Conservation (phyloP, 2,888 invertebrate species). For the Pegoplata infirma region DNA sequence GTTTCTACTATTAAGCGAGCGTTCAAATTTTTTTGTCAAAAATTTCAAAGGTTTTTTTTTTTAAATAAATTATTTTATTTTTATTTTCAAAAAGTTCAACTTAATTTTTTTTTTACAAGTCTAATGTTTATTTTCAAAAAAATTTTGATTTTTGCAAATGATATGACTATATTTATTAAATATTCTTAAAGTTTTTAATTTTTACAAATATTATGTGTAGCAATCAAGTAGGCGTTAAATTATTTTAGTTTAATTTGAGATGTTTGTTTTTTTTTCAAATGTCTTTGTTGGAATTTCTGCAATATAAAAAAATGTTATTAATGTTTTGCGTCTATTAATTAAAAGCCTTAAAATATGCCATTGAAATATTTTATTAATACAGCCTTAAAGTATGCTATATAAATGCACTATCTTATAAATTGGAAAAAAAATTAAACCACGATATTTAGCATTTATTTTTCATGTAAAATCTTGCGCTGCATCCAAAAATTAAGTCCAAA, state of each 20-base stretch:
- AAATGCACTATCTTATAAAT: too few relatives aligned
- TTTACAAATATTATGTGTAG: not conserved
- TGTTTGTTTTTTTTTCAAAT: not conserved
- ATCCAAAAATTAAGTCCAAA: too few relatives aligned
- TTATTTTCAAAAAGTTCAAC: too few relatives aligned
- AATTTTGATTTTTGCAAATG: not conserved
- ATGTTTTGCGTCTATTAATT: too few relatives aligned
- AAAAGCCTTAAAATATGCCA: too few relatives aligned
- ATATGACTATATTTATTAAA: not conserved
- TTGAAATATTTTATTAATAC: too few relatives aligned
- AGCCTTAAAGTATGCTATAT: too few relatives aligned
- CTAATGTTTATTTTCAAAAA: not conserved
- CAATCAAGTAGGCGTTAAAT: not conserved
- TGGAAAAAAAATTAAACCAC: too few relatives aligned
- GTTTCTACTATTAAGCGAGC: conserved; percentile 76
- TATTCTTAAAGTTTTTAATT: not conserved
- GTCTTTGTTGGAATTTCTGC: not conserved
- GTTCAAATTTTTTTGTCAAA: conserved; percentile 63
- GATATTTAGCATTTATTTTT: too few relatives aligned
- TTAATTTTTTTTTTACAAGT: not conserved
- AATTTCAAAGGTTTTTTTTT: not conserved
- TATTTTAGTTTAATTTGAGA: not conserved
- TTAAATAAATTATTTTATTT: not conserved
- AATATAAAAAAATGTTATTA: not conserved
- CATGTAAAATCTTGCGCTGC: too few relatives aligned